Conservation (phyloP, 2,888 invertebrate genomes). For the Loripinus fragilis region DNA sequence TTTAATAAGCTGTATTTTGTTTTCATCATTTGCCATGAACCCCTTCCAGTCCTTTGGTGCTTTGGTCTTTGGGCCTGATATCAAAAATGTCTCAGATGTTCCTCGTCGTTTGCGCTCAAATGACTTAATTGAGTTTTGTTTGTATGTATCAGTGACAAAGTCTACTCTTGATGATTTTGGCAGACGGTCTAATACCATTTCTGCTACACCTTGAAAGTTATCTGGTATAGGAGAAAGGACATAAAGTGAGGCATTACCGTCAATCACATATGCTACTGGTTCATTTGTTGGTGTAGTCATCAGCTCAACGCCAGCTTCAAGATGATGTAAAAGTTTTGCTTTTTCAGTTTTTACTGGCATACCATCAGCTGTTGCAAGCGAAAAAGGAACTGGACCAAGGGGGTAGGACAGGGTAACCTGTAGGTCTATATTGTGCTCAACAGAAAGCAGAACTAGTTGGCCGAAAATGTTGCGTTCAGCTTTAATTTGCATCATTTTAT, state of each 20-base stretch:
- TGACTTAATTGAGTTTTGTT: neutral
- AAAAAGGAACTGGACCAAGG: slow-evolving; percentile 3
- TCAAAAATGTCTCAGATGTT: neutral
- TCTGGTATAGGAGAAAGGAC: neutral
- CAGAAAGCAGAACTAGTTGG: slow-evolving; percentile 2
- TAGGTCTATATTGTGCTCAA: neutral
- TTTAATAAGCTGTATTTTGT: slow-evolving; percentile 25
- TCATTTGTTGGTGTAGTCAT: neutral
- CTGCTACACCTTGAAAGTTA: slow-evolving; percentile 8
- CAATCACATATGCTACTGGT: slow-evolving; percentile 2
- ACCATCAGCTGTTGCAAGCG: slow-evolving; percentile 31
- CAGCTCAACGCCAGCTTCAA: neutral
- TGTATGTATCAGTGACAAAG: slow-evolving; percentile 23
- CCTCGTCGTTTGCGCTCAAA: slow-evolving; percentile 23
- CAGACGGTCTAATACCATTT: slow-evolving; percentile 11
- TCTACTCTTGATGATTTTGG: slow-evolving; percentile 5
- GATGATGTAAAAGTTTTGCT: slow-evolving; percentile 14
- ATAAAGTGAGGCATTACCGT: slow-evolving; percentile 4
- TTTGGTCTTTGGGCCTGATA: slow-evolving; percentile 23
- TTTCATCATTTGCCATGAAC: slow-evolving; percentile 19
- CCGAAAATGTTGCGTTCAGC: slow-evolving; percentile 18
- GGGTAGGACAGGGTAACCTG: neutral
- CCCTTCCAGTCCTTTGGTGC: slow-evolving; percentile 26
- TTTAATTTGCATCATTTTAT: slow-evolving; percentile 27
- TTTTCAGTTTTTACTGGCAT: slow-evolving; percentile 24